phyloP scores from a whole-genome alignment of 2,797 vertebrate genomes.

The Premnoplex brunnescens region DNA sequence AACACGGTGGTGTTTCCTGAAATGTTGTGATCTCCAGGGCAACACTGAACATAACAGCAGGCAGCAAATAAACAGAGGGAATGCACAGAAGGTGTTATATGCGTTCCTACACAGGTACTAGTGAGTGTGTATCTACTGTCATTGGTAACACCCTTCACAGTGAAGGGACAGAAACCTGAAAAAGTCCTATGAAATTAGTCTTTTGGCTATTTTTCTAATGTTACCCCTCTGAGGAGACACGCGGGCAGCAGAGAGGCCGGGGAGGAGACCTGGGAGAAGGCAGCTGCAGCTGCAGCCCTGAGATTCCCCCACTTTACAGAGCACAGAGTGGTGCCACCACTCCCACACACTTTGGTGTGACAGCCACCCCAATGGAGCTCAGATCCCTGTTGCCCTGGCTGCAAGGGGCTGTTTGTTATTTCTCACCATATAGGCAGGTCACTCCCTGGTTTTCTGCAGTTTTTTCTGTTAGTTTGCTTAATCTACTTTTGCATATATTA shows the following conservation, averaged over 20 bases:
- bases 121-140: not conserved
- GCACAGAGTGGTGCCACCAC: not conserved
- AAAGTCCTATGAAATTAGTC: not conserved
- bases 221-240: not conserved
- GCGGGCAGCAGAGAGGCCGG: not conserved
- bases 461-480: not conserved
- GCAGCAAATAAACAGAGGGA: not conserved
- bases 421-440: not conserved
- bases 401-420: not conserved
- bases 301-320: rapidly evolving
- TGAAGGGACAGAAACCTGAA: not conserved
- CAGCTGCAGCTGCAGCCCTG: not conserved
- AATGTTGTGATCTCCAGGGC: not conserved
- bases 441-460: not conserved
- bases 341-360: not conserved
- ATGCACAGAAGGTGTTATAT: not conserved
- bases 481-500: not conserved
- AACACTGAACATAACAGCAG: not conserved
- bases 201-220: not conserved
- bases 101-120: not conserved
- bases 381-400: not conserved
- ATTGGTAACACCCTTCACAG: not conserved
- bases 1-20: not conserved
- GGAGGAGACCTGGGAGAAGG: not conserved
- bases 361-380: rapidly evolving